Percentiles rank a stretch among this genome's conserved stretches.
Evolutionary conservation across 2,797 vertebrate species (phyloP).

Genomic region (Pyrrhura leucotis): DNA sequence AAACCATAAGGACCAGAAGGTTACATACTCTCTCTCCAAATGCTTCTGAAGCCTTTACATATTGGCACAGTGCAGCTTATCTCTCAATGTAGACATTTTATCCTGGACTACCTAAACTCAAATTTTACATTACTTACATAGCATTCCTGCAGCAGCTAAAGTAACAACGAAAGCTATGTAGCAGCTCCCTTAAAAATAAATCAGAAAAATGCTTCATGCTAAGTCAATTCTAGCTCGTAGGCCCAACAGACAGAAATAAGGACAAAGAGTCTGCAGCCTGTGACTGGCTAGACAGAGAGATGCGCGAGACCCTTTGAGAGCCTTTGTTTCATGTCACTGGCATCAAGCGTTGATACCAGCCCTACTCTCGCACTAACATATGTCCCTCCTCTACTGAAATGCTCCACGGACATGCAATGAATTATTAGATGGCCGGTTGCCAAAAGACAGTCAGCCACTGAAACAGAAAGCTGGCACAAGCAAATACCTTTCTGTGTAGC

Average conservation of each 20-base stretch:
- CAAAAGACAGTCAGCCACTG: not conserved
- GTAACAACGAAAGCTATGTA: not conserved
- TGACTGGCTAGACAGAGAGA: not conserved
- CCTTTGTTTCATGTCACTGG: not conserved
- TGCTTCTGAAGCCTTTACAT: not conserved
- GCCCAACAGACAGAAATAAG: not conserved
- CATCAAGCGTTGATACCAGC: not conserved
- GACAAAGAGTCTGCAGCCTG: not conserved
- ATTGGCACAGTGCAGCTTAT: not conserved
- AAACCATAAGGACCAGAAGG: not conserved
- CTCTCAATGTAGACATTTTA: not conserved
- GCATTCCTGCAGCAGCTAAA: not conserved
- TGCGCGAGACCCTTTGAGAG: not conserved
- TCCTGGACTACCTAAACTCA: not conserved
- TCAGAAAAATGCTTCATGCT: not conserved
- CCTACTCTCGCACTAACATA: slow-evolving; percentile 2
- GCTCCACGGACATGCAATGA: not conserved
- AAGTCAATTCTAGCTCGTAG: not conserved
- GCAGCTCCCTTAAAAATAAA: not conserved
- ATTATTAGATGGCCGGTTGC: slow-evolving; percentile 24
- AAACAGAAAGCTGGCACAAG: not conserved
- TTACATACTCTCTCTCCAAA: not conserved
- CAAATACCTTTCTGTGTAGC: not conserved
- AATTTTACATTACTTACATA: not conserved
- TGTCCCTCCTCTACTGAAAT: not conserved